Evolutionary conservation across 2,888 invertebrate species (phyloP).

Genomic region (Morpho helenor): DNA sequence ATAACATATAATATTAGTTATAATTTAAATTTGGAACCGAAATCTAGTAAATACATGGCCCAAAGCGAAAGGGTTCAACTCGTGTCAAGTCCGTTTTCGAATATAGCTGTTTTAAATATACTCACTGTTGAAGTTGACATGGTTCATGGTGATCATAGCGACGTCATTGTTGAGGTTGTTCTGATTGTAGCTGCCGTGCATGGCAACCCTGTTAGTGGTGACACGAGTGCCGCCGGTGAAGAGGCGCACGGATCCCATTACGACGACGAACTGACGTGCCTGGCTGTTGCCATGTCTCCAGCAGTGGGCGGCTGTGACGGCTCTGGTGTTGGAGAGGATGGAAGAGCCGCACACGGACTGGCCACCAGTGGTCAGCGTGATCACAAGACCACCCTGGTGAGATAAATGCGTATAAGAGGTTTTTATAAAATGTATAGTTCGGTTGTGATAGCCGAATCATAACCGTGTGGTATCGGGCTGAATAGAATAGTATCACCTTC

Average conservation of each 20-base stretch:
- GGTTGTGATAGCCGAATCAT: no score
- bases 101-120: neutral
- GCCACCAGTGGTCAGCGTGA: conserved; percentile 33
- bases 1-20: no score
- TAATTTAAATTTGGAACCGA: no score
- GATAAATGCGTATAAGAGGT: no score
- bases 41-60: no score
- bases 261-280: conserved; percentile 39
- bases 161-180: conserved; percentile 16
- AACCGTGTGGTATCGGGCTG: no score
- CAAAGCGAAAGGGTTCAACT: no score
- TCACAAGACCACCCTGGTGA: conserved; percentile 40
- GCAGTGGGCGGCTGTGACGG: conserved; percentile 43
- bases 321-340: conserved; percentile 38
- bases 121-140: conserved; percentile 2
- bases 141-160: conserved; percentile 14
- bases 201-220: conserved; percentile 28
- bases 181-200: conserved; percentile 34
- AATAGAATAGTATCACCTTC: no score
- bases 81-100: no score
- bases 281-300: conserved; percentile 39
- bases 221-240: conserved; percentile 38
- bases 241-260: conserved; percentile 37
- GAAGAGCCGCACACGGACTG: conserved; percentile 44
- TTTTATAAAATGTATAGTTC: no score